Percentiles rank a stretch among this genome's conserved stretches.
Evolutionary conservation across 2,113 vertebrate species (phyloP).

Genomic region (Microtus richardsoni): DNA sequence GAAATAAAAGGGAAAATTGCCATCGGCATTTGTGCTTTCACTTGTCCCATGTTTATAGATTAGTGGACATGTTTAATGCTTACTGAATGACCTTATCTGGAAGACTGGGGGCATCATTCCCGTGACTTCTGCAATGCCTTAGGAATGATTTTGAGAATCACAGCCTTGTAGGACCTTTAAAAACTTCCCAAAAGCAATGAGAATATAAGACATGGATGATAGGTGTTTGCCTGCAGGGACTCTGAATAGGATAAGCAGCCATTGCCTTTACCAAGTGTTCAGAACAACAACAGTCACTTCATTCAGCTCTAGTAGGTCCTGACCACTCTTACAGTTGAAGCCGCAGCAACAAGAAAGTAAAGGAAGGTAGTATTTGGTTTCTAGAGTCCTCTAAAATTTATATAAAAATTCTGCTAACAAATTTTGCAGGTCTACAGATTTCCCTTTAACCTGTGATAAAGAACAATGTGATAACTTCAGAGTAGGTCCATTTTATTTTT

Average conservation of each 20-base stretch:
- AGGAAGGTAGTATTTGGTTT: not conserved
- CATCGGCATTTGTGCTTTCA: not conserved
- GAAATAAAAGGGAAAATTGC: slow-evolving; percentile 62
- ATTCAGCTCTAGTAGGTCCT: not conserved
- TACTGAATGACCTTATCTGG: slow-evolving; percentile 65
- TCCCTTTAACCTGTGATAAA: not conserved
- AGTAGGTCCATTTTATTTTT: slow-evolving; percentile 18
- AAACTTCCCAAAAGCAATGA: not conserved
- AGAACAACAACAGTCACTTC: not conserved
- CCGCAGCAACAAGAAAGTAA: not conserved
- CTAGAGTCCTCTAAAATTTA: not conserved
- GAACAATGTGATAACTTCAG: not conserved
- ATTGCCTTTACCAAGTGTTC: not conserved
- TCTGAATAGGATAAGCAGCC: not conserved
- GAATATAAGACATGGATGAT: not conserved
- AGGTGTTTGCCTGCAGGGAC: not conserved
- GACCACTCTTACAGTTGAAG: not conserved
- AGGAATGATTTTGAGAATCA: not conserved
- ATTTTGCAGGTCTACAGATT: not conserved
- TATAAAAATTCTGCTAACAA: not conserved
- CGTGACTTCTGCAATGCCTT: not conserved
- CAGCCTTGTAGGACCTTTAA: not conserved
- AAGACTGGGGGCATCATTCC: not conserved
- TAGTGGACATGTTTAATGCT: not conserved
- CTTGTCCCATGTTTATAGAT: slow-evolving; percentile 32